Evolutionary conservation across 2,888 invertebrate genomes (phyloP).

Genomic region (Eledona agricola): DNA sequence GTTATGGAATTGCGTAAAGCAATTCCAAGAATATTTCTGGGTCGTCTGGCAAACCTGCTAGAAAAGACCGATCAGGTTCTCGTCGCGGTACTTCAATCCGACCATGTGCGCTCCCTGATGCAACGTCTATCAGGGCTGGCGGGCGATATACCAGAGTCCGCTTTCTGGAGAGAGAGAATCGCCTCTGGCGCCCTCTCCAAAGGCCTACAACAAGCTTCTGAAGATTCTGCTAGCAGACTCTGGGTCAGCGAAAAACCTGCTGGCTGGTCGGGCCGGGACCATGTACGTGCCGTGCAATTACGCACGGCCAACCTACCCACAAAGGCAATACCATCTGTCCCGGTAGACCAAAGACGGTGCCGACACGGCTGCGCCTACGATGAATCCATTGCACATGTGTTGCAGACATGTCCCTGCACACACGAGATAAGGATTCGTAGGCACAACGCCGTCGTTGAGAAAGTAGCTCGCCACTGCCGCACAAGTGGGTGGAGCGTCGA

Average conservation of each 20-base stretch:
- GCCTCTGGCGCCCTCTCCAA: constrained; percentile 14
- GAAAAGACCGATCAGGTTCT: constrained; percentile 24
- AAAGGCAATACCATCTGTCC: constrained; percentile 13
- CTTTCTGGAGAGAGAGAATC: constrained; percentile 19
- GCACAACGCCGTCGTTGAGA: constrained; percentile 38
- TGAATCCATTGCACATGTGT: too few species aligned
- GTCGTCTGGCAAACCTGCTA: constrained; percentile 16
- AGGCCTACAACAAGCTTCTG: constrained; percentile 23
- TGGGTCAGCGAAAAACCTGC: constrained; percentile 28
- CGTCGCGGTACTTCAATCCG: constrained; percentile 22
- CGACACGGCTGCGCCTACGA: constrained; percentile 15
- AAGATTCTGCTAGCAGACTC: constrained; percentile 35
- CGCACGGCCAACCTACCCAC: constrained; percentile 27
- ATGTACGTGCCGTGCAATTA: constrained; percentile 34
- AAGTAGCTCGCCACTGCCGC: constrained; percentile 30
- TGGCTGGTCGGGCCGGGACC: constrained; percentile 47
- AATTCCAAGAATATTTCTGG: constrained; percentile 34
- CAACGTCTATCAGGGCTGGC: constrained; percentile 4
- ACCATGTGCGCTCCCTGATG: not conserved
- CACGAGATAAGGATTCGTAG: constrained; percentile 35
- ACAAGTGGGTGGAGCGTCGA: constrained; percentile 28
- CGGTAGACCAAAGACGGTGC: constrained; percentile 11
- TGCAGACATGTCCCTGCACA: constrained; percentile 33
- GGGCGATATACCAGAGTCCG: constrained; percentile 12
- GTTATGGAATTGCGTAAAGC: constrained; percentile 38